These are phyloP conservation scores for Epistrophe eligans DNA, from an alignment of 2,888 invertebrate genomes.

Conservation along the genomic window DNA sequence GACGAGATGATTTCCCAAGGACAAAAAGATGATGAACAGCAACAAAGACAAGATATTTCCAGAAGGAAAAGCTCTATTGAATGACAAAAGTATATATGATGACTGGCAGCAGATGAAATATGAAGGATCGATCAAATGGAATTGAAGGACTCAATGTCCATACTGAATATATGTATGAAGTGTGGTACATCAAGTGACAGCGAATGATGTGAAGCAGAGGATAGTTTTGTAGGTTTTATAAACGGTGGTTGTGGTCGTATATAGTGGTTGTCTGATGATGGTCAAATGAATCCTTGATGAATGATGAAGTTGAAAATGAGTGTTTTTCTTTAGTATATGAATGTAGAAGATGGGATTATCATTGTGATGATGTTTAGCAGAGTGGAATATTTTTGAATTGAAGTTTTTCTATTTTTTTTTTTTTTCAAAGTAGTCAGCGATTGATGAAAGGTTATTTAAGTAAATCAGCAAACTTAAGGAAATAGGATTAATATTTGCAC, in stretches of 20 bases:
- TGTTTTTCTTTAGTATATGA: conserved; percentile 4
- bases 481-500: too few species aligned
- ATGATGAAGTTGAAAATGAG: conserved; percentile 36
- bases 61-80: conserved; percentile 62
- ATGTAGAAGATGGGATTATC: conserved; percentile 12
- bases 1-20: conserved; percentile 70
- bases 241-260: not conserved
- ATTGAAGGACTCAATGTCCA: conserved; percentile 49
- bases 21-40: conserved; percentile 55
- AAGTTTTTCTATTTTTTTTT: not conserved
- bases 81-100: conserved; percentile 69
- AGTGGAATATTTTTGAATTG: not conserved
- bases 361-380: not conserved
- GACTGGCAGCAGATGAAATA: conserved; percentile 74
- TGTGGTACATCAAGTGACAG: conserved; percentile 22
- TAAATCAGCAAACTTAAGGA: not conserved
- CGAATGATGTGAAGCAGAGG: conserved; percentile 27
- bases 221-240: conserved; percentile 36
- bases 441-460: not conserved
- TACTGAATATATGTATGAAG: conserved; percentile 20
- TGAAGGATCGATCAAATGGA: conserved; percentile 71
- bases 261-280: conserved; percentile 28
- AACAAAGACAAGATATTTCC: conserved; percentile 48
- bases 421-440: not conserved
- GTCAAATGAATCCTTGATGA: conserved; percentile 52